A percentile compares a stretch with the other conserved stretches of the same genome.
Evolutionary conservation across 2,888 invertebrate species (phyloP).

Genomic region (Athetis lepigone): DNA sequence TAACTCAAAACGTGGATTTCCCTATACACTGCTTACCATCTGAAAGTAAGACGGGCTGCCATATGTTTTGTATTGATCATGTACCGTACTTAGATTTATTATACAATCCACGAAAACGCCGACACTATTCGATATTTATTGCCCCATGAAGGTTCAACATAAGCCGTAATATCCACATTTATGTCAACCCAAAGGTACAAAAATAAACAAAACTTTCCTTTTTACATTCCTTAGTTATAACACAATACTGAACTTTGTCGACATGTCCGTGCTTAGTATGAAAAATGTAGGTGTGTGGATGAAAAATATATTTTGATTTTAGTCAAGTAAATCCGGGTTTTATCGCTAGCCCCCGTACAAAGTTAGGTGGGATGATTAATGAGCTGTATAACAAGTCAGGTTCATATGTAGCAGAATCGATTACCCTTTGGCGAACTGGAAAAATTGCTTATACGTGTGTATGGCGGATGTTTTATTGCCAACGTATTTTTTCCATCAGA

Average conservation of each 20-base stretch:
- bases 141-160: constrained; percentile 42
- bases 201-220: constrained; percentile 43
- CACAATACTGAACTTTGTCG: constrained; percentile 20
- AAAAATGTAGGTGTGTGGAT: constrained; percentile 35
- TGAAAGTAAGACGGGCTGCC: not conserved
- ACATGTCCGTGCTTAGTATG: constrained; percentile 14
- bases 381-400: constrained; percentile 65
- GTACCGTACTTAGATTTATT: constrained; percentile 34
- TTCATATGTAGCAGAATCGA: constrained; percentile 67
- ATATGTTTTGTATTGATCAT: constrained; percentile 22
- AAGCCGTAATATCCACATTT: constrained; percentile 42
- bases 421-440: constrained; percentile 63
- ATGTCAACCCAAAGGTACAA: constrained; percentile 37
- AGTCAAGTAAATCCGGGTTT: constrained; percentile 42
- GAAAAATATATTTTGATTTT: constrained; percentile 52
- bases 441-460: constrained; percentile 62
- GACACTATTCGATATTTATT: constrained; percentile 40
- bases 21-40: not conserved
- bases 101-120: constrained; percentile 39
- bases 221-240: constrained; percentile 31
- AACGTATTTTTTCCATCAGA: constrained; percentile 24
- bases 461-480: constrained; percentile 42
- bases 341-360: constrained; percentile 51
- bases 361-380: constrained; percentile 63
- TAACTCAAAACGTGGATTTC: not conserved